A percentile compares a stretch with the other conserved stretches of the same genome.
Conservation (phyloP, 2,113 vertebrate genomes). For the Rhizomys pruinosus region DNA sequence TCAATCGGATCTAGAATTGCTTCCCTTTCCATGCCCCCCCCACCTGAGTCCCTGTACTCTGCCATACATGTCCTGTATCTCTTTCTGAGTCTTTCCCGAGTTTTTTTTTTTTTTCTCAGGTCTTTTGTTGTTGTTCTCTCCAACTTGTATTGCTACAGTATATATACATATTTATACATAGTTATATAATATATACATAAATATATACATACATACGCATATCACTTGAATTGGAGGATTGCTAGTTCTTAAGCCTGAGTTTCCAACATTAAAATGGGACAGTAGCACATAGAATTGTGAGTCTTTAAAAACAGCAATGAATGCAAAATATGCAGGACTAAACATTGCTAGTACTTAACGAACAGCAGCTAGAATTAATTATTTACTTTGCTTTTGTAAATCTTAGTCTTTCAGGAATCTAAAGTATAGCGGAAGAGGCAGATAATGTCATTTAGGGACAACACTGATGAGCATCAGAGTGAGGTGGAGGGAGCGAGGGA, state of each 20-base stretch:
- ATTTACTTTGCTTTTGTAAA: background rate
- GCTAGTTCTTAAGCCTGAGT: background rate
- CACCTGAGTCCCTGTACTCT: too few species aligned
- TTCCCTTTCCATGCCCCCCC: too few species aligned
- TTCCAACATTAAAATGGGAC: background rate
- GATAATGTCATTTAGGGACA: background rate
- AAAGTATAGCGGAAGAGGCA: background rate
- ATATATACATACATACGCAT: too few species aligned
- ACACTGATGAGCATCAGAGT: background rate
- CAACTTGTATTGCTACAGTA: too few species aligned
- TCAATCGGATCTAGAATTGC: too few species aligned
- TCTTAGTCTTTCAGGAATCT: background rate
- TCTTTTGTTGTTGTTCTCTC: too few species aligned
- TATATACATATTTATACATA: too few species aligned
- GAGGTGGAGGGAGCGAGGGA: background rate
- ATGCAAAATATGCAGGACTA: background rate
- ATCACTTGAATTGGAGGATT: too few species aligned
- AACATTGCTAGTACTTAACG: background rate
- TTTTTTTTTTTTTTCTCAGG: too few species aligned
- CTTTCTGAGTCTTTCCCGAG: too few species aligned
- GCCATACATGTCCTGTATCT: too few species aligned
- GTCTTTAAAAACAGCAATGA: conserved; percentile 7
- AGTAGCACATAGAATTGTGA: background rate
- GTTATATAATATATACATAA: too few species aligned
- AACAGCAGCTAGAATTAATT: background rate